Evolutionary conservation across 2,888 invertebrate genomes (phyloP).

Genomic region (Spialia ferax): DNA sequence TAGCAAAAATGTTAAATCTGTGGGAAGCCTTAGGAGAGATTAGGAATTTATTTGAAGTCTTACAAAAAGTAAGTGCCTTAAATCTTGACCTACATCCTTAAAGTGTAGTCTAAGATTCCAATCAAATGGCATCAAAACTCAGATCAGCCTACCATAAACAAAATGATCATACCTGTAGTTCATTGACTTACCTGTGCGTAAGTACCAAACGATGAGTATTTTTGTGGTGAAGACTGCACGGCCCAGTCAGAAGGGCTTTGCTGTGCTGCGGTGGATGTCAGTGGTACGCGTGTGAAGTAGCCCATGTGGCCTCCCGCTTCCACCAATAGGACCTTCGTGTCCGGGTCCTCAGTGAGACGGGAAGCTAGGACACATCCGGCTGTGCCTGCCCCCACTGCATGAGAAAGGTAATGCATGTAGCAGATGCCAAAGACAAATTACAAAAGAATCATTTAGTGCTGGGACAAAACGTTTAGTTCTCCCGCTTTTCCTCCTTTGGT

Average conservation of each 20-base stretch:
- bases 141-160: no score
- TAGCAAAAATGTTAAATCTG: no score
- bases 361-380: slow-evolving; percentile 90
- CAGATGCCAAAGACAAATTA: no score
- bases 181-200: slow-evolving; percentile 82
- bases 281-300: slow-evolving; percentile 88
- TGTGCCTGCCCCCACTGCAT: slow-evolving; percentile 90
- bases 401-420: no score
- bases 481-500: no score
- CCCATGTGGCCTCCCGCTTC: slow-evolving; percentile 91
- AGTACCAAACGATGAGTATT: slow-evolving; percentile 89
- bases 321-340: slow-evolving; percentile 87
- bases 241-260: slow-evolving; percentile 88
- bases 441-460: no score
- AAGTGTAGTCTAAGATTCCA: background rate
- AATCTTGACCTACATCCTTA: no score
- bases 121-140: no score
- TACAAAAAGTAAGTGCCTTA: no score
- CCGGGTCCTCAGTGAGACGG: slow-evolving; percentile 86
- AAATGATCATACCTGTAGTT: background rate
- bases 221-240: slow-evolving; percentile 88
- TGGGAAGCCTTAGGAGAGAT: no score
- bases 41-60: no score
- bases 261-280: slow-evolving; percentile 87
- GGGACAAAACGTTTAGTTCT: no score